Percentiles rank a stretch among this genome's conserved stretches.
phyloP scores from a whole-genome alignment of 2,888 invertebrate genomes.

The Tachina lurida region DNA sequence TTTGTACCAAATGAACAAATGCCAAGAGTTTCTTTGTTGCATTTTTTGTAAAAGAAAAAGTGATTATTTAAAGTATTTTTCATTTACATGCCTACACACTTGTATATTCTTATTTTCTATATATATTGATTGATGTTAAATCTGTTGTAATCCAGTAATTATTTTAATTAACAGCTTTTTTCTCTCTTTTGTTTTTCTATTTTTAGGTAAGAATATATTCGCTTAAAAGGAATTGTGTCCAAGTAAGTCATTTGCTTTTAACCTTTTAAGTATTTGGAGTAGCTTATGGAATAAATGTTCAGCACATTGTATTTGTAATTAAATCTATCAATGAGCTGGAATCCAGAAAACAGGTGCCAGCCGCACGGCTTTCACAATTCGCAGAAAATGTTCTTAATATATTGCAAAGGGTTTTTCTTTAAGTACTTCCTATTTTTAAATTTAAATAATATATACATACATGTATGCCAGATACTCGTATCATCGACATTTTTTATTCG shows the following conservation, averaged over 20 bases:
- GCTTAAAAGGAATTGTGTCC: neutral
- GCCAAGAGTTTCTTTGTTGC: too few relatives aligned
- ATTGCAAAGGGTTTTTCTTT: too few relatives aligned
- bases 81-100: neutral
- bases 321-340: too few relatives aligned
- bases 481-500: too few relatives aligned
- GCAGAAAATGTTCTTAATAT: too few relatives aligned
- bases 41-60: neutral
- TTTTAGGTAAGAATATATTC: slow-evolving; percentile 9
- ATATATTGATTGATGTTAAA: neutral
- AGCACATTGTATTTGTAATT: too few relatives aligned
- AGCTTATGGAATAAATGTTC: neutral
- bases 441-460: too few relatives aligned
- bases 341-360: too few relatives aligned
- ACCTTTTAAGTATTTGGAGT: neutral
- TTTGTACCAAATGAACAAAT: slow-evolving; percentile 5
- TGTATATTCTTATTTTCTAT: neutral
- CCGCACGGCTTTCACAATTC: too few relatives aligned
- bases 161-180: neutral
- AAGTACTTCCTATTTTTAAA: too few relatives aligned
- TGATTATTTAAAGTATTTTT: neutral
- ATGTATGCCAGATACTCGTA: too few relatives aligned
- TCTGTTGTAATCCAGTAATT: neutral
- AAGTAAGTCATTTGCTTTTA: neutral
- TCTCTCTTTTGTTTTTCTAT: slow-evolving; percentile 7